Base-by-base conservation (phyloP, 1,140 invertebrate species). In the Bombus waltoni region DNA sequence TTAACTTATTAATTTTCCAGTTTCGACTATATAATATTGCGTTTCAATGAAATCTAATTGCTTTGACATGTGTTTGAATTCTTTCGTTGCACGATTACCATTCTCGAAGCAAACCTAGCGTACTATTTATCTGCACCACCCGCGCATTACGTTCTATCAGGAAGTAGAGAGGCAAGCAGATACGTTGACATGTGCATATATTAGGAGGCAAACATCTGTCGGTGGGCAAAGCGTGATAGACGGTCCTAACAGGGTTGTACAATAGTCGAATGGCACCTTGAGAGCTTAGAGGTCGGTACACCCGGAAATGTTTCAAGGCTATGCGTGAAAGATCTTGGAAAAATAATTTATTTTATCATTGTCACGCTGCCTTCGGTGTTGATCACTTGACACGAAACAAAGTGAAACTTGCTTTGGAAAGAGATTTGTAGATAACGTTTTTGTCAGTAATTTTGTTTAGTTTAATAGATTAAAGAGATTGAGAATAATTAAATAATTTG, bases 121-220 rank as follows among this genome's bases (percentile, higher is more conserved):
- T 81, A 89, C 86, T 89, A 83, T 90, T 79, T 66, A 76, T 76
- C 65, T 86, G 44, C 32, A 70, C 32, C 85, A 62, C 79, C 80
- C 72, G 68, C 57, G 47, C 68, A 68, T 83, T 73, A 84, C 77
- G 77, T 89, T 88, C 81, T 85, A 91, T 88, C 86, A 79, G 88
- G 88, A 92, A 91, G 83, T 88, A 88, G 87, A 87, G 74, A 88
- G 87, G 86, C 89, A 86, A 81, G 87, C 90, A 92, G 88, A 90
- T 89, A 92, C 88, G 91, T 93, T 94, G 93, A 94, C 91, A 93
- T 88, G 92, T 87, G 91, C 91, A 94, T 94, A 94, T 89, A 93
- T 94, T 93, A 94, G 88, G 87, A 91, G 86, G 78, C 84, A 88
- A 93, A 93, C 92, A 94, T 93, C 93, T 94, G 93, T 92, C 90